A percentile compares a stretch with the other conserved stretches of the same genome.
Evolutionary conservation across 1,140 invertebrate genomes (phyloP).

Genomic region (Drosophila lowei): DNA sequence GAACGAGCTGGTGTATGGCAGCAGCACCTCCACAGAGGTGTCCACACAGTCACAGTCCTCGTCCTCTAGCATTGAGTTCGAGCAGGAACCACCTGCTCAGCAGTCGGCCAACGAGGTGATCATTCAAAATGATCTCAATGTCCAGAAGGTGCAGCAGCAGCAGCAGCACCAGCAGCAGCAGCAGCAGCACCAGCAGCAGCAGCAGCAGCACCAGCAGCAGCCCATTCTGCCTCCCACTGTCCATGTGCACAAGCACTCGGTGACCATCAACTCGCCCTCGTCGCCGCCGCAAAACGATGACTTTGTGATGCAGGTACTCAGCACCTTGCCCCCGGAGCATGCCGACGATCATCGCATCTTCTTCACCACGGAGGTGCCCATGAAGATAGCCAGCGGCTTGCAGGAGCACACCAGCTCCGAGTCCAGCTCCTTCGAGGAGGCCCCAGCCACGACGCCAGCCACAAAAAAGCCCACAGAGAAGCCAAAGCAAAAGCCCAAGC

Average conservation of each 20-base stretch:
- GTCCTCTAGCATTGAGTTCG: slow-evolving; percentile 60
- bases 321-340: slow-evolving; percentile 66
- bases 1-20: slow-evolving; percentile 34
- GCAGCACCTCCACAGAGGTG: slow-evolving; percentile 55
- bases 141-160: slow-evolving; percentile 10
- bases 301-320: slow-evolving; percentile 72
- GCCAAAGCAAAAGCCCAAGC: slow-evolving; percentile 6
- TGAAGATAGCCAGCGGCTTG: slow-evolving; percentile 58
- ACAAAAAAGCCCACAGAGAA: slow-evolving; percentile 19
- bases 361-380: slow-evolving; percentile 77
- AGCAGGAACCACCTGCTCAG: slow-evolving; percentile 45
- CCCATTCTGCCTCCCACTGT: slow-evolving; percentile 55
- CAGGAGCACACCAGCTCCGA: slow-evolving; percentile 69
- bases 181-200: background rate
- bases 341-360: slow-evolving; percentile 53
- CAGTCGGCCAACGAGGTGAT: slow-evolving; percentile 9
- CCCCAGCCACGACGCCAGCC: slow-evolving; percentile 43
- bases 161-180: slow-evolving; percentile 3
- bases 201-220: background rate
- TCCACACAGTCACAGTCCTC: slow-evolving; percentile 30
- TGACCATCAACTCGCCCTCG: slow-evolving; percentile 64
- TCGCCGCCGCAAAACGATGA: slow-evolving; percentile 73
- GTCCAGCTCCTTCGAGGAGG: slow-evolving; percentile 73
- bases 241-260: slow-evolving; percentile 73
- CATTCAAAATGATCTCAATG: slow-evolving; percentile 28